Percentiles rank a stretch among this genome's conserved stretches.
Conservation (phyloP, 2,797 vertebrate genomes). For the Pangasius sanitwongsei region DNA sequence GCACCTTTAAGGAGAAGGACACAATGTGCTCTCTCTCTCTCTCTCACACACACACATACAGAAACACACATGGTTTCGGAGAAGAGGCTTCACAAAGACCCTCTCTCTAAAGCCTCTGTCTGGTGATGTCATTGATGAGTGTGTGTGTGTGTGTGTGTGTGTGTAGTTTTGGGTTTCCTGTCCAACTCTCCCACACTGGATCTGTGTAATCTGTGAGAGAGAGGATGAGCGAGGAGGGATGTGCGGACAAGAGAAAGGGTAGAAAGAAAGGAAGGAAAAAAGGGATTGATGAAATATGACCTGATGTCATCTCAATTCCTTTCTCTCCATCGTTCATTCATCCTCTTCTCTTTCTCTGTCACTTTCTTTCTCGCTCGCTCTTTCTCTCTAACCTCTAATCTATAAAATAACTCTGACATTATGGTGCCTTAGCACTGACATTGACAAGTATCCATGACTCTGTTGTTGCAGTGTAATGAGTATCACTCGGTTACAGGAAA, state of each 20-base stretch:
- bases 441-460: neutral
- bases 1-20: neutral
- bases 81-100: slow-evolving; percentile 24
- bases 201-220: slow-evolving; percentile 44
- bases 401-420: slow-evolving; percentile 25
- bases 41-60: neutral
- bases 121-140: slow-evolving; percentile 49
- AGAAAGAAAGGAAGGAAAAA: slow-evolving; percentile 12
- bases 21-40: neutral
- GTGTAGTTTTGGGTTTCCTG: slow-evolving; percentile 52
- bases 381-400: neutral
- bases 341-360: slow-evolving; percentile 46
- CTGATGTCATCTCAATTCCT: slow-evolving; percentile 43
- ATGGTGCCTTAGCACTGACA: neutral
- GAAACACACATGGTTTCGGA: neutral
- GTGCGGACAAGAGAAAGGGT: slow-evolving; percentile 29
- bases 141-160: slow-evolving; percentile 3
- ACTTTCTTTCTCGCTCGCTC: slow-evolving; percentile 44
- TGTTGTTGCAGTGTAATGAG: neutral
- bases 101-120: slow-evolving; percentile 34
- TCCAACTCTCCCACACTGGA: slow-evolving; percentile 47
- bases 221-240: slow-evolving; percentile 20
- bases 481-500: neutral
- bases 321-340: slow-evolving; percentile 51
- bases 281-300: slow-evolving; percentile 45